Conservation (phyloP, 2,797 vertebrate genomes). For the Dendrocincla fuliginosa region DNA sequence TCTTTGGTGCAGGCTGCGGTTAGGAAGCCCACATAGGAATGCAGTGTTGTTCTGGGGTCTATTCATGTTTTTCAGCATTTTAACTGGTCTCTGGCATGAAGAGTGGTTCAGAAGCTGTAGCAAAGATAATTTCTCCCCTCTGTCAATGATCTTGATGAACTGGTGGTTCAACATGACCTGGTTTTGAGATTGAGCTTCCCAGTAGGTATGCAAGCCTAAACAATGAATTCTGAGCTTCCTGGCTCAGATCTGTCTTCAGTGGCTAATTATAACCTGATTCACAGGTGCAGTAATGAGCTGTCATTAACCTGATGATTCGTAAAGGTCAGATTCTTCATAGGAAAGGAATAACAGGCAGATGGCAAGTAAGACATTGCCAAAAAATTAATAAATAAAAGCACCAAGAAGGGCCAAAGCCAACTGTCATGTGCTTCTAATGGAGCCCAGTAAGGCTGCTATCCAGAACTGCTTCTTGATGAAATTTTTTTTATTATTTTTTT, state of each 20-base stretch:
- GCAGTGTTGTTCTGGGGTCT: neutral
- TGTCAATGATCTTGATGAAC: neutral
- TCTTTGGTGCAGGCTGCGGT: neutral
- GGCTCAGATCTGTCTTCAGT: conserved; percentile 2
- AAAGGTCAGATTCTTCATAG: conserved; percentile 36
- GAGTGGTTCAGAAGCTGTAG: neutral
- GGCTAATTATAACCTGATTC: conserved; percentile 52
- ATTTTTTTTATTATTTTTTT: neutral
- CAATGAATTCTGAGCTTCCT: conserved; percentile 37
- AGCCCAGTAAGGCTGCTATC: neutral
- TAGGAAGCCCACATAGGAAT: neutral
- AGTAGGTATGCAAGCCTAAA: neutral
- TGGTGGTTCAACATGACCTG: neutral
- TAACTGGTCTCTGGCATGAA: neutral
- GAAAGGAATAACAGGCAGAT: conserved; percentile 51
- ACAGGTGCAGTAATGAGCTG: conserved; percentile 51
- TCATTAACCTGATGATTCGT: conserved; percentile 57
- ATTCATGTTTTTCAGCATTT: neutral
- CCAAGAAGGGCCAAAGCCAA: neutral
- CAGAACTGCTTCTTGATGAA: neutral
- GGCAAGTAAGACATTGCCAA: conserved; percentile 13
- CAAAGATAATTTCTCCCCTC: neutral
- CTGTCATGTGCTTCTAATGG: neutral
- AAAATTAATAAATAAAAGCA: neutral
- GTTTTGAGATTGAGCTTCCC: neutral